phyloP scores from a whole-genome alignment of 2,888 invertebrate genomes.

The Rosalia funebris region DNA sequence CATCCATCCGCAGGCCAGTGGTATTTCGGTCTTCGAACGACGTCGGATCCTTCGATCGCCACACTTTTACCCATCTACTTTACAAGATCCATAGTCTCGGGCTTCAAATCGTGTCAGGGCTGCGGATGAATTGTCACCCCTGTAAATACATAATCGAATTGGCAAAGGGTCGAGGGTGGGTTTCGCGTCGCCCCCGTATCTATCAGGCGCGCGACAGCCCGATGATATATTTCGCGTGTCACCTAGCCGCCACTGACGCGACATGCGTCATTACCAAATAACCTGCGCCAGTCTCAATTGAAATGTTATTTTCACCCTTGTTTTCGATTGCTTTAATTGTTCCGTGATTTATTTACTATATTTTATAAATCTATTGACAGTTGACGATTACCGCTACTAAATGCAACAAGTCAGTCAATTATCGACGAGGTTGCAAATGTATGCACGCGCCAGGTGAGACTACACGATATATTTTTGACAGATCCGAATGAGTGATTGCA shows the following conservation, averaged over 20 bases:
- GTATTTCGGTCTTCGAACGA: too few relatives aligned
- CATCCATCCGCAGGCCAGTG: too few relatives aligned
- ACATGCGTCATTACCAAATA: slow-evolving; percentile 59
- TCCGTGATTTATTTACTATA: slow-evolving; percentile 51
- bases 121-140: too few relatives aligned
- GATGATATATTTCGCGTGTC: slow-evolving; percentile 58
- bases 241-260: slow-evolving; percentile 55
- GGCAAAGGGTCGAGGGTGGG: slow-evolving; percentile 26
- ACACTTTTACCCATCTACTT: too few relatives aligned
- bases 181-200: slow-evolving; percentile 47
- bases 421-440: slow-evolving; percentile 25
- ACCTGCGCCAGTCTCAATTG: slow-evolving; percentile 58
- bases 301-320: slow-evolving; percentile 49
- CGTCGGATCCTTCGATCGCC: too few relatives aligned
- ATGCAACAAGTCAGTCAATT: slow-evolving; percentile 51
- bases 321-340: slow-evolving; percentile 46
- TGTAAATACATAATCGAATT: slow-evolving; percentile 7
- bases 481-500: too few relatives aligned
- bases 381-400: slow-evolving; percentile 35
- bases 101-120: too few relatives aligned
- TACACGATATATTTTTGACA: too few relatives aligned
- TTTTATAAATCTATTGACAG: slow-evolving; percentile 50
- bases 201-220: slow-evolving; percentile 56
- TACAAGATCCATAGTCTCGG: too few relatives aligned
- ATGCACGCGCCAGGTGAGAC: too few relatives aligned